A percentile compares a stretch with the other conserved stretches of the same genome.
These are phyloP conservation scores for Montipora efflorescens DNA, from an alignment of 64 coral and sea anemone species.

Conservation along the genomic window DNA sequence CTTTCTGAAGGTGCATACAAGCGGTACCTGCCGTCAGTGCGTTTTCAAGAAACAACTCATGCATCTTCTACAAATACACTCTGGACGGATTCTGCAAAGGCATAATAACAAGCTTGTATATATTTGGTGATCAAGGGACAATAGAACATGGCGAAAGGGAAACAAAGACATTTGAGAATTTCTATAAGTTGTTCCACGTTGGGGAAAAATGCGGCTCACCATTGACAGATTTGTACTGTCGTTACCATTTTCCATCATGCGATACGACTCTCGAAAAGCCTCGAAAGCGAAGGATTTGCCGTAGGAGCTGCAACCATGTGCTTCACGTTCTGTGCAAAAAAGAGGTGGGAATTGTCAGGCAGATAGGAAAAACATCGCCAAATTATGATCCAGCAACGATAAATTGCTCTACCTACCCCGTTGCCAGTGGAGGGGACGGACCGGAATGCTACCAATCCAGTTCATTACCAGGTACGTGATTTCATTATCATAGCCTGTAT, in stretches of 20 bases:
- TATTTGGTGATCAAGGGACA: neutral
- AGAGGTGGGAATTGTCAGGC: neutral
- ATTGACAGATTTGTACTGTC: constrained; percentile 10
- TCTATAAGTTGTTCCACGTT: neutral
- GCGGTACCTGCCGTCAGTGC: neutral
- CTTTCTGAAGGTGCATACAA: neutral
- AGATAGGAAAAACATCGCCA: too few species aligned
- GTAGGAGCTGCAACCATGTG: neutral
- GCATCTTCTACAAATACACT: constrained; percentile 1
- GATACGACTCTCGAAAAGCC: neutral
- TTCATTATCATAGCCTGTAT: too few species aligned
- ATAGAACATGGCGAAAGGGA: neutral
- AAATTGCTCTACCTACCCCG: neutral
- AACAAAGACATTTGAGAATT: neutral
- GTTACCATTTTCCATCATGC: neutral
- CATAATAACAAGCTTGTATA: too few species aligned
- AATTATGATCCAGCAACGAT: neutral
- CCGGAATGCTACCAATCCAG: too few species aligned
- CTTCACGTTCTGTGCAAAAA: neutral
- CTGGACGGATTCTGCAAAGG: too few species aligned
- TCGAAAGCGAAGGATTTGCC: neutral
- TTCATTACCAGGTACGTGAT: neutral
- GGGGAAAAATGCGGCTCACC: neutral
- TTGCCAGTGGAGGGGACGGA: too few species aligned
- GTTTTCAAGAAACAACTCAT: neutral